Evolutionary conservation across 2,797 vertebrate genomes (phyloP), one percentile per base, ranked within the genome.

Genomic region (Aulostomus chinensis): DNA sequence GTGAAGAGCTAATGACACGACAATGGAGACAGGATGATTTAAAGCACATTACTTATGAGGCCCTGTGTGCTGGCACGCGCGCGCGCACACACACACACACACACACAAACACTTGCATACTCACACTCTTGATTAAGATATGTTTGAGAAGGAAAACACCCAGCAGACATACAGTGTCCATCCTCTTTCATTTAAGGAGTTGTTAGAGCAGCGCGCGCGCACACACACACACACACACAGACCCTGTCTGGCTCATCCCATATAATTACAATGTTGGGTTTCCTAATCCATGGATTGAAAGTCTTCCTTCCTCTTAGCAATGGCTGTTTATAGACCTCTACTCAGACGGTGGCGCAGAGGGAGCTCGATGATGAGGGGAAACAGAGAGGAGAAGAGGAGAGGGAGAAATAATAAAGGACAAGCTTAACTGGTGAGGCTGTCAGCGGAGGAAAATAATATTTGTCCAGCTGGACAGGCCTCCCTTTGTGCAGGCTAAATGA

Each of bases 391-490:
- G 73, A 78, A 73, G 60, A 77, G 78, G 68, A 90, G 86, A 61
- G 48, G 58, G 49, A 75, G 73, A 93, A 92, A 94, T 95, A 96
- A 96, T 94, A 94, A 93, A 94, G 91, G 88, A 88, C 88, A 77
- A 92, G 92, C 91, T 95, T 93, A 94, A 92, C 91, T 90, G 88
- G 88, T 75, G 92, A 91, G 90, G 91, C 93, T 97, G 95, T 96
- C 94, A 95, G 91, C 86, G 79, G 86, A 94, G 89, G 91, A 90
- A 94, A 95, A 94, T 95, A 96, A 96, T 97, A 96, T 97, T 98
- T 97, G 95, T 97, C 94, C 95, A 94, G 92, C 91, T 47, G 94
- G 94, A 97, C 94, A 95, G 94, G 93, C 91, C 94, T 96, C 92
- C 93, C 93, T 96, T 94, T 95, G 93, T 88, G 87, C 56, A 58